These are phyloP conservation scores for Tolmerus cingulatus DNA, from an alignment of 2,888 invertebrate genomes.

Conservation along the genomic window DNA sequence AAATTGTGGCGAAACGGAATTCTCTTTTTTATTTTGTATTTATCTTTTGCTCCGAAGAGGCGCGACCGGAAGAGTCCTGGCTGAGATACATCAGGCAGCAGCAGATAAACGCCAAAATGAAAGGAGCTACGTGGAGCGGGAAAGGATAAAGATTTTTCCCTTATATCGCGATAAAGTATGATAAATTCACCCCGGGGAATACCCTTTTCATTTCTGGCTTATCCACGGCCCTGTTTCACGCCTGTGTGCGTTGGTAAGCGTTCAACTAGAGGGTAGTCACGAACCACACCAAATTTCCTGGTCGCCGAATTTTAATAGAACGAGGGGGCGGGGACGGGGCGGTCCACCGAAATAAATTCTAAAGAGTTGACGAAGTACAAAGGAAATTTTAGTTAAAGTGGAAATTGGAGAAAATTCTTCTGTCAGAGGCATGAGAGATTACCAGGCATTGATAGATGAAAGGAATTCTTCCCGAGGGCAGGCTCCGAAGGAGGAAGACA, in stretches of 20 bases:
- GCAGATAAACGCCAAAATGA: constrained; percentile 13
- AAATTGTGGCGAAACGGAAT: neutral
- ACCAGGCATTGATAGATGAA: neutral
- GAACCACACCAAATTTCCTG: neutral
- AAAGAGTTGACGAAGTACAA: constrained; percentile 33
- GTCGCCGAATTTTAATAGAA: constrained; percentile 11
- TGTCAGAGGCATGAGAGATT: constrained; percentile 18
- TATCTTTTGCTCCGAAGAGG: neutral
- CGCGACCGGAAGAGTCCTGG: neutral
- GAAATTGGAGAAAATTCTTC: constrained; percentile 31
- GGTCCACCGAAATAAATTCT: constrained; percentile 25
- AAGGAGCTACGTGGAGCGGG: neutral
- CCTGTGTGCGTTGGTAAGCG: neutral
- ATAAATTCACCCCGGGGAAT: constrained; percentile 33
- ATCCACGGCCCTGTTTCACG: constrained; percentile 13
- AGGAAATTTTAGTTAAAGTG: constrained; percentile 27
- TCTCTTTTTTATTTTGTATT: neutral
- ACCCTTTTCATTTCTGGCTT: constrained; percentile 29
- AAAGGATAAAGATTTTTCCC: constrained; percentile 11
- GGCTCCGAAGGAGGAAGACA: neutral
- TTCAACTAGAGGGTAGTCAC: neutral
- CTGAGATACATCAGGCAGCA: neutral
- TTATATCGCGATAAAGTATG: constrained; percentile 32
- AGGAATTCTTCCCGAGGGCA: neutral
- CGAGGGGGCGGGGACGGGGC: neutral